phyloP scores from a whole-genome alignment of 2,797 vertebrate genomes.

The Acanthornis magna region DNA sequence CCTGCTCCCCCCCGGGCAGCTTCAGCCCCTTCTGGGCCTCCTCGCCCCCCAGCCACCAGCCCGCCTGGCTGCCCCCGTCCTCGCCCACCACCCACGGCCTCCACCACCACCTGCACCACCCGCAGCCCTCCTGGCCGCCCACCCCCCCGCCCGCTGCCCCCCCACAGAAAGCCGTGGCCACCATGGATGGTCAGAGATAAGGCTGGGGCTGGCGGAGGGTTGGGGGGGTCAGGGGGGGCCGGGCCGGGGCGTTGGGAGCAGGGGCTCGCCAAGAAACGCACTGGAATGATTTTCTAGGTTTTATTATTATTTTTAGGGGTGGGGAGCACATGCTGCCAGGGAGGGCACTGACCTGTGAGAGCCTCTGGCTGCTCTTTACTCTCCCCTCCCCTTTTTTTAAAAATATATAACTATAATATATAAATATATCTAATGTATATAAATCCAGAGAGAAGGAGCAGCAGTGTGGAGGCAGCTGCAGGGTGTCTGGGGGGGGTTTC shows the following conservation, averaged over 20 bases:
- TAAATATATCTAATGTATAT: conserved; percentile 75
- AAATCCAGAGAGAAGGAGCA: conserved; percentile 57
- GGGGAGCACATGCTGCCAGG: conserved; percentile 11
- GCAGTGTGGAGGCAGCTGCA: background rate
- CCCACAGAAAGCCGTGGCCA: conserved; percentile 83
- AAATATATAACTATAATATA: conserved; percentile 82
- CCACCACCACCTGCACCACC: conserved; percentile 81
- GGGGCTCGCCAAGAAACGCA: conserved; percentile 66
- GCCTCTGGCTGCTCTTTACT: conserved; percentile 55
- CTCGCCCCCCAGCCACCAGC: conserved; percentile 85
- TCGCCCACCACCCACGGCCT: conserved; percentile 82
- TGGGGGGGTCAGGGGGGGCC: background rate
- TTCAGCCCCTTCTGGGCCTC: conserved; percentile 90
- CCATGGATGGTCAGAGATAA: conserved; percentile 89
- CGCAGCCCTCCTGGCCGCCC: conserved; percentile 85
- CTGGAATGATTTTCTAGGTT: conserved; percentile 75
- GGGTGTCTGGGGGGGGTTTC: background rate
- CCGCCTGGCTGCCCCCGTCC: conserved; percentile 83
- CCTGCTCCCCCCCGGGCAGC: conserved; percentile 81
- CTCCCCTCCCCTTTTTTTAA: background rate
- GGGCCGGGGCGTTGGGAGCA: background rate
- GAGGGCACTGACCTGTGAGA: conserved; percentile 19
- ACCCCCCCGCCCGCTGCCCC: conserved; percentile 71
- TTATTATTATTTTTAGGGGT: conserved; percentile 38
- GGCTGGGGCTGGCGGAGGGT: conserved; percentile 13